These are phyloP conservation scores for Periophthalmodon schlosseri DNA, from an alignment of 2,113 vertebrate species.

Conservation along the genomic window DNA sequence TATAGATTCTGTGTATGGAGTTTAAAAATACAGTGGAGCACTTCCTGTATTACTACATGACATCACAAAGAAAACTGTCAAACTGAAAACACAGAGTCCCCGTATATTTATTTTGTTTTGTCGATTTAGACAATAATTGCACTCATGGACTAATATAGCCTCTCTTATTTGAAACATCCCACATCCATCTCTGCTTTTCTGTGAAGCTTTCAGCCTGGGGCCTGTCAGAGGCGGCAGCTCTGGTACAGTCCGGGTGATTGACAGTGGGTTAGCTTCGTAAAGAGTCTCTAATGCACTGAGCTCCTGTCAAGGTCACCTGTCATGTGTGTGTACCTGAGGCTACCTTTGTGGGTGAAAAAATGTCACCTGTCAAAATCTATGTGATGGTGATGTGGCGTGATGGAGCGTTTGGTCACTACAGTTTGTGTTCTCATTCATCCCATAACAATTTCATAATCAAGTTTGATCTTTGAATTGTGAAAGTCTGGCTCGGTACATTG, in stretches of 20 bases:
- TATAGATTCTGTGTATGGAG: too few relatives aligned
- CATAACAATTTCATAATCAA: not conserved
- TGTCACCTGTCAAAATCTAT: not conserved
- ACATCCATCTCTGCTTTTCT: not conserved
- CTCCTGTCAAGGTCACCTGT: constrained; percentile 5
- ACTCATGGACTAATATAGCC: not conserved
- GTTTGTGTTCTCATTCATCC: not conserved
- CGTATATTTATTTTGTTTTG: too few relatives aligned
- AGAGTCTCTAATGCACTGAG: not conserved
- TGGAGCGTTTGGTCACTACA: not conserved
- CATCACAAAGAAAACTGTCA: too few relatives aligned
- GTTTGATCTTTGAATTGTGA: not conserved
- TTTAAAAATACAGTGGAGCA: too few relatives aligned
- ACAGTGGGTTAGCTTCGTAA: not conserved
- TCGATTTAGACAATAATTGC: too few relatives aligned
- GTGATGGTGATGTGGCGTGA: not conserved
- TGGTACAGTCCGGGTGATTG: not conserved
- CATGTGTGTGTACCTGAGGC: constrained; percentile 5
- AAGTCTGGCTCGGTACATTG: not conserved
- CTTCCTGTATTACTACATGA: too few relatives aligned
- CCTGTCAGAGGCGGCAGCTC: not conserved
- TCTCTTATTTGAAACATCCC: not conserved
- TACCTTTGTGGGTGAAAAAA: constrained; percentile 4
- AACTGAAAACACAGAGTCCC: too few relatives aligned
- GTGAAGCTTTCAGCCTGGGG: not conserved